Evolutionary conservation across 2,888 invertebrate genomes (phyloP), one percentile per base, ranked within the genome.

Genomic region (Smittia sp.): DNA sequence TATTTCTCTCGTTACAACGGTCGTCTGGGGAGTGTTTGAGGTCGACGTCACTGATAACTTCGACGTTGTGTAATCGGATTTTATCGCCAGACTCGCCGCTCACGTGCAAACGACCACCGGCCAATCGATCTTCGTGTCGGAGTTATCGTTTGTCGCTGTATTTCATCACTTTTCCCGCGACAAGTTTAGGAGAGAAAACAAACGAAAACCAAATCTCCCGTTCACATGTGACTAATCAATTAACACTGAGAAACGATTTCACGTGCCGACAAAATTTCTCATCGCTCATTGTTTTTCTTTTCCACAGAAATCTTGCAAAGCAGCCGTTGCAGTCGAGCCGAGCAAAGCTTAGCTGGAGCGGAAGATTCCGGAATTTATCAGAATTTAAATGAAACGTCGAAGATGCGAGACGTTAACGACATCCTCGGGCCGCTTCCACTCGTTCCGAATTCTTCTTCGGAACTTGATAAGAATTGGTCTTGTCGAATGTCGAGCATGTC

Each of bases 371-470:
- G 69, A 11, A 69, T 69, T 24, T 69, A 69, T 52, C 69, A 69
- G 25, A 69, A 69, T 52, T 15, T 69, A 18, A 76, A 76, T 54
- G 70, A 24, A 20, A 74, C 70, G n/a, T 70, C 38, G 13, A 18
- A 25, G 1, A 39, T 73, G 52, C 74, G 66, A 62, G 76, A 76
- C 58, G 69, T 77, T 1, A 79, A 80, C 41, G 78, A 77, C 62
- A 78, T 79, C 1, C 76, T 82, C 1, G 81, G 83, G 0, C 82
- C 82, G 0, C 74, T 82, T 54, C 82, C 83, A 0, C 78, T 79
- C 75, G 77, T 82, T 74, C 83, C 83, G 0, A 65, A 75, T 11
- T 75, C 75, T 41, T 79, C 79, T 15, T 76, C 6, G 76, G 77
- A 76, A 73, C 9, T 15, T 24, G 62, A 76, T 74, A 62, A 76